These are phyloP conservation scores for Crax fasciolata DNA, from an alignment of 2,797 vertebrate species.

Conservation along the genomic window DNA sequence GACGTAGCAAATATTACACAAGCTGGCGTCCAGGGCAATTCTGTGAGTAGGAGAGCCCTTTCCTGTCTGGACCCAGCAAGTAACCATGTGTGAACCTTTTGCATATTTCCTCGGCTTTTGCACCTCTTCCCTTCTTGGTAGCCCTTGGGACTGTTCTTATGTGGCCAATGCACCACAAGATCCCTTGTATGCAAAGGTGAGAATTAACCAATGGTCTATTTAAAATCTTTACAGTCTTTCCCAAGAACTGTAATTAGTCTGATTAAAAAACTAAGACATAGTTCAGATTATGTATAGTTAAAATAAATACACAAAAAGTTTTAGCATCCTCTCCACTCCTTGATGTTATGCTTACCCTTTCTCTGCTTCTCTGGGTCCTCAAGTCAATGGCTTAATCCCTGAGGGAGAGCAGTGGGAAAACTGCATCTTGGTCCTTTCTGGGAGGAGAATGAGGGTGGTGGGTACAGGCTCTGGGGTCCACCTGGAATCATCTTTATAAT, in stretches of 20 bases:
- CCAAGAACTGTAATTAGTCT: background rate
- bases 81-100: background rate
- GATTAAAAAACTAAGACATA: background rate
- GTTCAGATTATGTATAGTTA: background rate
- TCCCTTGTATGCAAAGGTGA: background rate
- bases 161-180: fast-evolving
- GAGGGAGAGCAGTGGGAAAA: background rate
- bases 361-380: background rate
- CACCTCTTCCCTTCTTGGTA: background rate
- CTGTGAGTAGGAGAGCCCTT: background rate
- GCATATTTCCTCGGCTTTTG: background rate
- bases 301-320: background rate
- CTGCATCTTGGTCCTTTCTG: background rate
- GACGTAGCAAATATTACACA: background rate
- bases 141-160: background rate
- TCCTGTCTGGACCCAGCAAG: background rate
- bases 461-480: background rate
- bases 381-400: background rate
- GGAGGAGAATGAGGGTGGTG: background rate
- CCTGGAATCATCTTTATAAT: background rate
- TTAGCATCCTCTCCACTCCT: background rate
- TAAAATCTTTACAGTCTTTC: background rate
- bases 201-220: background rate
- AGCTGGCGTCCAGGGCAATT: background rate
- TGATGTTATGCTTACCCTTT: background rate